Evolutionary conservation across 2,797 vertebrate species (phyloP), one percentile per base, ranked within the genome.

Genomic region (Telmatherina bonti): DNA sequence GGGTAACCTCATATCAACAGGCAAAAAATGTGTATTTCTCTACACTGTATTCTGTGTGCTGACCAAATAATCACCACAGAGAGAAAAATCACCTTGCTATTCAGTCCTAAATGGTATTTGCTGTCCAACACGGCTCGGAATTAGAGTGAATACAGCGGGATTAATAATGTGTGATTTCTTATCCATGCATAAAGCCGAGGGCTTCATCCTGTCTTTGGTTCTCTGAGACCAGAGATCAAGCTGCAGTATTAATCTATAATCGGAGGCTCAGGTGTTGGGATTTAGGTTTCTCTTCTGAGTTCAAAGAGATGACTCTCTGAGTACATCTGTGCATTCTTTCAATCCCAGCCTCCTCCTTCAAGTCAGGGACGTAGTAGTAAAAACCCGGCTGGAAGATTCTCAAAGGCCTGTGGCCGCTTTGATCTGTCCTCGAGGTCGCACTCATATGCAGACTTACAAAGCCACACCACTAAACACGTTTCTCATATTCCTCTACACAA

Each of bases 261-360:
- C 78, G 61, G 55, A 53, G 79, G 79, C 88, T 90, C 89, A 88
- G 90, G 87, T 89, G 90, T 80, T 61, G 74, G 78, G 82, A 85
- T 88, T 83, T 79, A 53, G 64, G 56, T 52, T 84, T 54, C 72
- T 72, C 62, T 0, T 22, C 65, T 62, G 73, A 88, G 79, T 89
- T 89, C 87, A 89, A 90, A 91, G 88, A 82, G 58, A 3, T 53
- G 68, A 26, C 70, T 73, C 78, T 76, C 57, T 62, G 66, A 80
- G 86, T 81, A 78, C 88, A 90, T 90, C 87, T 89, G 86, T 79
- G 82, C 89, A 89, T 88, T 91, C 88, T 87, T 82, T 73, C 70
- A 10, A 72, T 78, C 54, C 18, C 57, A 26, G 67, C 29, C 36
- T 54, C 60, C 43, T 24, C 30, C 61, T 74, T 67, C 69, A 35